phyloP scores from a whole-genome alignment of 1,140 invertebrate species.

The Xylocopa sonorina region DNA sequence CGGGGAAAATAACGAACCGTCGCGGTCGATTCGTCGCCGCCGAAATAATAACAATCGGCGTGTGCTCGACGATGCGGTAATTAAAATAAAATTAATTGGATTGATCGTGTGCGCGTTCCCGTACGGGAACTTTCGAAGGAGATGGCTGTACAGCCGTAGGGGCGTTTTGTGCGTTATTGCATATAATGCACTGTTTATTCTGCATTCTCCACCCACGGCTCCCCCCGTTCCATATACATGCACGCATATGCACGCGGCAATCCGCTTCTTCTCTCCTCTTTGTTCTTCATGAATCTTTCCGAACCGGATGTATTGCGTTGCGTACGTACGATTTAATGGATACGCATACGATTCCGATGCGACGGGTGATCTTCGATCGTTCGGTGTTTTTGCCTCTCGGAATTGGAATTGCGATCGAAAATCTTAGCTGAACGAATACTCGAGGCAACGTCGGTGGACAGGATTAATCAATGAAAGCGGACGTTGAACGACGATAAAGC shows the following conservation, averaged over 20 bases:
- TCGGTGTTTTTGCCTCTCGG: too few species aligned
- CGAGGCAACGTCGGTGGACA: too few species aligned
- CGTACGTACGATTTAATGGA: not conserved
- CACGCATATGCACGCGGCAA: conserved; percentile 30
- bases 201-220: conserved; percentile 51
- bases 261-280: conserved; percentile 51
- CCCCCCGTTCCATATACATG: conserved; percentile 13
- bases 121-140: conserved; percentile 64
- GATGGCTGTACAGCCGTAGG: conserved; percentile 67
- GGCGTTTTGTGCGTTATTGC: conserved; percentile 72
- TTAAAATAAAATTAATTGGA: conserved; percentile 80
- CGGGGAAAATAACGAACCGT: conserved; percentile 61
- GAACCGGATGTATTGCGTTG: not conserved
- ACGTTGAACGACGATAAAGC: too few species aligned
- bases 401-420: not conserved
- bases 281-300: conserved; percentile 29
- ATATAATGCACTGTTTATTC: conserved; percentile 73
- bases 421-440: not conserved
- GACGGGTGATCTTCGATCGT: not conserved
- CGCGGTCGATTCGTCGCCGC: conserved; percentile 64
- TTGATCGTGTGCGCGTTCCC: conserved; percentile 65
- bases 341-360: not conserved
- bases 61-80: conserved; percentile 70
- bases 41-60: conserved; percentile 73
- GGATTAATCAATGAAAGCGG: too few species aligned